Evolutionary conservation across 2,113 vertebrate species (phyloP).

Genomic region (Anoura caudifer): DNA sequence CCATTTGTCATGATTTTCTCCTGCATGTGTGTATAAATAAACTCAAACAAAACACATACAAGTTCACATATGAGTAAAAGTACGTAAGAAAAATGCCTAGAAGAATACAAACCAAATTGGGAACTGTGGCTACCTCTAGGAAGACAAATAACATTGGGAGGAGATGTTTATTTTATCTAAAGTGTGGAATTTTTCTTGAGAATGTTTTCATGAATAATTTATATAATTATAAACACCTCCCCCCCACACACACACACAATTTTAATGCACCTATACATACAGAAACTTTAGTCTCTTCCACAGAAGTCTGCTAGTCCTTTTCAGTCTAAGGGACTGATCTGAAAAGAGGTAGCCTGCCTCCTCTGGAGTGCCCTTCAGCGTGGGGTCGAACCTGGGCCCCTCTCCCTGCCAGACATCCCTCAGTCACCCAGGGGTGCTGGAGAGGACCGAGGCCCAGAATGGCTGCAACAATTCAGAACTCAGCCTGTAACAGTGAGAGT

Average conservation of each 20-base stretch:
- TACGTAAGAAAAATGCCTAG: not conserved
- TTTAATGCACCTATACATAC: not conserved
- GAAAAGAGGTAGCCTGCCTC: too few species aligned
- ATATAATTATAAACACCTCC: not conserved
- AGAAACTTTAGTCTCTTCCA: not conserved
- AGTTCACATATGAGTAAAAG: not conserved
- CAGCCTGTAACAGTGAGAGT: not conserved
- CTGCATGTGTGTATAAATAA: not conserved
- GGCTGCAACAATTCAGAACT: not conserved
- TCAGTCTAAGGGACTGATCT: not conserved
- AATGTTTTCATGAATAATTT: not conserved
- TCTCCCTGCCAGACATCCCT: not conserved
- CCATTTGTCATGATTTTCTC: not conserved
- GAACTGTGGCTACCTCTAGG: not conserved
- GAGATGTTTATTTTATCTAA: not conserved
- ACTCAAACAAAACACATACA: not conserved
- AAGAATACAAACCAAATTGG: not conserved
- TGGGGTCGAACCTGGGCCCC: not conserved
- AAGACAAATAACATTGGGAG: not conserved
- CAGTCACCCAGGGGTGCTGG: rapidly evolving
- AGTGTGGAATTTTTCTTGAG: not conserved
- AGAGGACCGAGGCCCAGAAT: not conserved
- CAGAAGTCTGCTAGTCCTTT: not conserved
- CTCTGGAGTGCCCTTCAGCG: not conserved
- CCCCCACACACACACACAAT: not conserved